These are phyloP conservation scores for Leptobrachium ailaonicum DNA, from an alignment of 2,113 vertebrate species.

Conservation along the genomic window DNA sequence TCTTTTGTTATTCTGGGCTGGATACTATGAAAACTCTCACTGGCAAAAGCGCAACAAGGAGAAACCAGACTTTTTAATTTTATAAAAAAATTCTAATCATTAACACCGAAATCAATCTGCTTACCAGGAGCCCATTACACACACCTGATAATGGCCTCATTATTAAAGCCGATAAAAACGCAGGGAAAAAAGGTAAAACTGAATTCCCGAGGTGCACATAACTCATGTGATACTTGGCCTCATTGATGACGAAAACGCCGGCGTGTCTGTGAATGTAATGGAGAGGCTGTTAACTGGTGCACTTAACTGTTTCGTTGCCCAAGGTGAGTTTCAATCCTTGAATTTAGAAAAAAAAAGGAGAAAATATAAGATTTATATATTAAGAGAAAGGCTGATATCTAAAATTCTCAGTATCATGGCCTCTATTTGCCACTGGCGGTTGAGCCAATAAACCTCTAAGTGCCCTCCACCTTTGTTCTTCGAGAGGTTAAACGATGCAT, in stretches of 20 bases:
- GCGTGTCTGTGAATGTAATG: background rate
- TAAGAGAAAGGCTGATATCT: too few relatives aligned
- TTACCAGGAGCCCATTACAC: background rate
- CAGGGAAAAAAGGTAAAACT: slow-evolving; percentile 1
- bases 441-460: too few relatives aligned
- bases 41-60: too few relatives aligned
- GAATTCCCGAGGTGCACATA: background rate
- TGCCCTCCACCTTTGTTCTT: too few relatives aligned
- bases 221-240: background rate
- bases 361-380: too few relatives aligned
- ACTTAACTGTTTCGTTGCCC: too few relatives aligned
- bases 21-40: background rate
- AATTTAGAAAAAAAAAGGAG: too few relatives aligned
- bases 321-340: too few relatives aligned
- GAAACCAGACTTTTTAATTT: background rate
- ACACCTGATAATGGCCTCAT: slow-evolving; percentile 9
- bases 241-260: background rate
- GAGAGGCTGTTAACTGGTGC: background rate
- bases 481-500: too few relatives aligned
- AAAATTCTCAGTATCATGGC: too few relatives aligned
- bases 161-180: background rate
- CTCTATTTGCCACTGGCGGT: too few relatives aligned
- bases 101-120: slow-evolving; percentile 2
- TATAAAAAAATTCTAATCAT: background rate
- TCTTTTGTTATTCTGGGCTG: background rate